These are phyloP conservation scores for Hydrochoerus hydrochaeris DNA, from an alignment of 2,113 vertebrate species.

Conservation along the genomic window DNA sequence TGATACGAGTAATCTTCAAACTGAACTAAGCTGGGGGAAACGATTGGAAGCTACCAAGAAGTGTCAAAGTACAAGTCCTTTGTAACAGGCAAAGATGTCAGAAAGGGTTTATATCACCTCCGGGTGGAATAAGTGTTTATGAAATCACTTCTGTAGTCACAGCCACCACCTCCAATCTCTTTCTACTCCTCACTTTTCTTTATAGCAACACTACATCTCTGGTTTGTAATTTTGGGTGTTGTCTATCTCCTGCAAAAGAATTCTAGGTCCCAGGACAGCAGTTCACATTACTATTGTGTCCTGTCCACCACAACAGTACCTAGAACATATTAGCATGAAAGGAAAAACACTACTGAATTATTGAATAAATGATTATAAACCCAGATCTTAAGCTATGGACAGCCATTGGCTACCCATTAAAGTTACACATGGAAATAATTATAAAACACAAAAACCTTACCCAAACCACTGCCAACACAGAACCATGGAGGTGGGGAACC, in stretches of 20 bases:
- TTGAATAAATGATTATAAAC: neutral
- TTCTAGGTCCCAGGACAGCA: neutral
- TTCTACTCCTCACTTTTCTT: neutral
- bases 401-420: neutral
- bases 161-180: neutral
- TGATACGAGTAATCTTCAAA: neutral
- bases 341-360: neutral
- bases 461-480: neutral
- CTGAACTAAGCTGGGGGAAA: neutral
- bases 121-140: neutral
- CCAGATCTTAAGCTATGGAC: neutral
- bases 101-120: neutral
- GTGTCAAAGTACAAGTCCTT: neutral
- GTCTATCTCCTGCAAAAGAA: neutral
- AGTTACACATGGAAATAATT: neutral
- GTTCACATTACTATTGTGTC: neutral
- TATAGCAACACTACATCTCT: neutral
- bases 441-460: neutral
- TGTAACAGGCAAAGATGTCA: neutral
- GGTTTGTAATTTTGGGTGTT: neutral
- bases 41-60: neutral
- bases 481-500: neutral
- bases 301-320: neutral
- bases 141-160: slow-evolving; percentile 31
- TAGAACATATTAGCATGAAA: neutral